Evolutionary conservation across 92 coral and sea anemone genomes (phyloP).

Genomic region (Umimayanthus chanpuru): DNA sequence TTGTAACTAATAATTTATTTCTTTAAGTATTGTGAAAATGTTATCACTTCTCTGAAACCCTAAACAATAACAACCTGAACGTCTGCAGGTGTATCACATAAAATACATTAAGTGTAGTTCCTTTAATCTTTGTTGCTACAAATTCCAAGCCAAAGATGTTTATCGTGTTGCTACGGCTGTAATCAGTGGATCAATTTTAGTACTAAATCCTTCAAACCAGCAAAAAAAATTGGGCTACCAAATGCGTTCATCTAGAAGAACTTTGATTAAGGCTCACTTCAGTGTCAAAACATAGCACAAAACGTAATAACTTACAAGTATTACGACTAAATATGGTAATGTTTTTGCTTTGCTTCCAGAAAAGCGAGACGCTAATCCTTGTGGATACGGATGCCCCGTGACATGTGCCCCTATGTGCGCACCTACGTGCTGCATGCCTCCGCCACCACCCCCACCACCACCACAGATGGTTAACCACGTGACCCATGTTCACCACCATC

Average conservation of each 20-base stretch:
- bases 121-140: neutral
- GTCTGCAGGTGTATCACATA: neutral
- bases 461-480: constrained; percentile 88
- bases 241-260: neutral
- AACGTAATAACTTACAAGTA: neutral
- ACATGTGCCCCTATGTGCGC: constrained; percentile 89
- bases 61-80: neutral
- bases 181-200: neutral
- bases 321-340: neutral
- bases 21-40: neutral
- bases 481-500: constrained; percentile 83
- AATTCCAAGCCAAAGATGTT: neutral
- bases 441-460: constrained; percentile 98
- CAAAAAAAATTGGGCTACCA: too few relatives aligned
- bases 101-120: neutral
- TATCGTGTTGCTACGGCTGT: neutral
- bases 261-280: neutral
- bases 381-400: constrained; percentile 83
- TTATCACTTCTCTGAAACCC: neutral
- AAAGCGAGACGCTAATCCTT: constrained; percentile 94
- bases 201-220: neutral
- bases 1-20: neutral
- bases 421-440: constrained; percentile 73
- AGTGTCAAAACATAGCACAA: neutral
- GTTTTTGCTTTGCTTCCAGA: constrained; percentile 42